These are phyloP conservation scores for Chironomus riparius DNA, from an alignment of 2,888 invertebrate genomes.

Conservation along the genomic window DNA sequence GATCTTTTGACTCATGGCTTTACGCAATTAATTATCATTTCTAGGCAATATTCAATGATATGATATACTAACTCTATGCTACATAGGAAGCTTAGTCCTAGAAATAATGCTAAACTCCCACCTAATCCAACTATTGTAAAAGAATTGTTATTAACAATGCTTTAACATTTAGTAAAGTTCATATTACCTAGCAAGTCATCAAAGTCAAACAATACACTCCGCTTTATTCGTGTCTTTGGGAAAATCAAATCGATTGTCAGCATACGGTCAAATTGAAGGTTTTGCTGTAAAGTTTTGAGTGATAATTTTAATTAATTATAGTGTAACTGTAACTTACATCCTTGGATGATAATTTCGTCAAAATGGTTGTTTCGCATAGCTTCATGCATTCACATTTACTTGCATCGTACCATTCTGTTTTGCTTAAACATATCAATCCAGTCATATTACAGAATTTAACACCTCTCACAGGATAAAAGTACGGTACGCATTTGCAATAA, in stretches of 20 bases:
- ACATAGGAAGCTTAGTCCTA: slow-evolving; percentile 40
- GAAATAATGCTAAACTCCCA: slow-evolving; percentile 39
- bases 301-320: neutral
- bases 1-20: neutral
- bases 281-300: neutral
- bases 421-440: neutral
- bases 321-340: neutral
- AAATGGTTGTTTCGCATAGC: slow-evolving; percentile 4
- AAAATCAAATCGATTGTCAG: neutral
- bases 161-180: neutral
- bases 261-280: slow-evolving; percentile 8
- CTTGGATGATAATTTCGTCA: neutral
- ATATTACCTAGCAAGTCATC: slow-evolving; percentile 26
- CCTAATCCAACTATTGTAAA: slow-evolving; percentile 35
- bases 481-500: slow-evolving; percentile 38
- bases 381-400: neutral
- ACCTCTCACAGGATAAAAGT: slow-evolving; percentile 34
- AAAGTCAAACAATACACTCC: slow-evolving; percentile 25
- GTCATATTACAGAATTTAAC: neutral
- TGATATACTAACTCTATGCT: slow-evolving; percentile 30
- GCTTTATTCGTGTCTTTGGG: slow-evolving; percentile 22
- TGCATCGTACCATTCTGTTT: slow-evolving; percentile 13
- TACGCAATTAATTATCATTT: neutral
- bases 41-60: neutral
- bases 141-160: no score